Evolutionary conservation across 2,113 vertebrate genomes (phyloP), one percentile per base, ranked within the genome.

Genomic region (Ginglymostoma cirratum): DNA sequence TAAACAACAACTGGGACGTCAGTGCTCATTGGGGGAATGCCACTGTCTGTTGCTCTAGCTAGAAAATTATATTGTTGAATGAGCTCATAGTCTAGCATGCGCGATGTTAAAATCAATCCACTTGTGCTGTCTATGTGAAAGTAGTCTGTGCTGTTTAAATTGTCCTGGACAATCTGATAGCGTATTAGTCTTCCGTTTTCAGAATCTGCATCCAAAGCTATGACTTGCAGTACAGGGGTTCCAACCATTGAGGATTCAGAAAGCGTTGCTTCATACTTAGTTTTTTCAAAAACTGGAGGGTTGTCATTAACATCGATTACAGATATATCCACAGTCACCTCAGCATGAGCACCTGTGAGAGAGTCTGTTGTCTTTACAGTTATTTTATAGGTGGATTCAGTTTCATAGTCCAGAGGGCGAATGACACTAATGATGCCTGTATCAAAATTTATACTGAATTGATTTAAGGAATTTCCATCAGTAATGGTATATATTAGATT

Each of bases 91-190:
- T 99, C 99, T 19, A 99, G 97, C 97, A 98, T 98, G 19, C 99
- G 98, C 0, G 99, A 99, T 4, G 99, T 99, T 80, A 99, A 97
- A 96, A 99, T 99, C 48, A 99, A 97, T 83, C 99, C 99, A 83
- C 99, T 99, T 96, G 98, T 98, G 17, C 99, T 99, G 96, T 99
- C 99, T 80, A 99, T 99, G 97, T 99, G 99, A 96, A 99, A 99
- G 96, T 99, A 99, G 95, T 99, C 99, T 0, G 99, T 99, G 97
- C 98, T 99, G 97, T 99, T 99, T 96, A 98, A 98, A 3, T 97
- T 97, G 90, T 98, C 98, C 48, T 99, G 98, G 96, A 99, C 98
- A 96, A 99, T 99, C 97, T 99, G 99, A 96, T 99, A 99, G 34
- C 98, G 98, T 5, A 99, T 97, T 52, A 98, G 96, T 95, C 97